Conservation (phyloP, 2,888 invertebrate species). For the Plebejus melissa region DNA sequence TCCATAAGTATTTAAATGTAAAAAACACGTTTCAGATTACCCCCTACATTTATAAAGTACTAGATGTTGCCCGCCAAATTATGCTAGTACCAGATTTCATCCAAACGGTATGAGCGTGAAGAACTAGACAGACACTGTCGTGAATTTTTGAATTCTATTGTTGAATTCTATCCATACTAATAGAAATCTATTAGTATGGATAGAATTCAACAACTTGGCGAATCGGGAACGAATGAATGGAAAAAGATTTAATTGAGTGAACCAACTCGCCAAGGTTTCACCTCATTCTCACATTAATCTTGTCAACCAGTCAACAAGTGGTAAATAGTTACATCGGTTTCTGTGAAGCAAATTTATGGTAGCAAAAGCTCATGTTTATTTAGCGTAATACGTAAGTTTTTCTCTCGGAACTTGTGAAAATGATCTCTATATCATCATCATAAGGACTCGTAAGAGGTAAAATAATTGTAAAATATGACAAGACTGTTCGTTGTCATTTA, state of each 20-base stretch:
- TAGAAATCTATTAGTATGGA: no score
- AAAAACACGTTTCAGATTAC: no score
- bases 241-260: constrained; percentile 63
- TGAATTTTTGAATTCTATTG: no score
- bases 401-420: neutral
- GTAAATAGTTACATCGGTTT: constrained; percentile 10
- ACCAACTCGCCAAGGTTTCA: constrained; percentile 35
- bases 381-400: neutral
- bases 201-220: constrained; percentile 51
- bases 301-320: constrained; percentile 18
- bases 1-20: no score
- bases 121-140: no score
- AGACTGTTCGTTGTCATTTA: neutral
- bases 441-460: neutral
- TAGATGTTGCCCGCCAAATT: no score
- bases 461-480: neutral
- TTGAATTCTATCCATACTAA: no score
- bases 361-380: constrained; percentile 19
- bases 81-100: no score
- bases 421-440: neutral
- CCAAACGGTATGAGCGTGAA: no score
- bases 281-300: constrained; percentile 5
- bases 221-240: constrained; percentile 54
- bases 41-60: no score
- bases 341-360: constrained; percentile 11